Evolutionary conservation across 2,113 vertebrate genomes (phyloP).

Genomic region (Martes martes): DNA sequence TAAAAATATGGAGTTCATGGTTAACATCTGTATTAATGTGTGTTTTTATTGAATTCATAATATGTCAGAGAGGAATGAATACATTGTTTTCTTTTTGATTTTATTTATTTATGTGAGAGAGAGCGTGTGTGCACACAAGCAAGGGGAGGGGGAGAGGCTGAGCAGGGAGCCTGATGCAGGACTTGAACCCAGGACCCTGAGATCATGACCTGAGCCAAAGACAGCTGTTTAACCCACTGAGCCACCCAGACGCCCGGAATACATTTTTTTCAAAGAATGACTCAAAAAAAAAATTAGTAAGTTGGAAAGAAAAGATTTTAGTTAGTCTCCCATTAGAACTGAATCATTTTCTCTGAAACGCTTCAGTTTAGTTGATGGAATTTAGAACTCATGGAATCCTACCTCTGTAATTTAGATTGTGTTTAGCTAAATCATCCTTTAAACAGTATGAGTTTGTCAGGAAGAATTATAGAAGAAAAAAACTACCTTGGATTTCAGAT

Average conservation of each 20-base stretch:
- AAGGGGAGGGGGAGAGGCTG: no score
- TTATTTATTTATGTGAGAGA: no score
- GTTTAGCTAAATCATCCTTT: background rate
- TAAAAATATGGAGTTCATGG: background rate
- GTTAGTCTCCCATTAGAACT: background rate
- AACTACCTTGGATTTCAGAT: background rate
- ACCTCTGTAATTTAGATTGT: background rate
- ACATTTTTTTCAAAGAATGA: background rate
- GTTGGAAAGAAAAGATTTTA: conserved; percentile 12
- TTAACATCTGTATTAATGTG: background rate
- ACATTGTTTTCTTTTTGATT: background rate
- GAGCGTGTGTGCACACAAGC: no score
- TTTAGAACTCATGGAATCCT: background rate
- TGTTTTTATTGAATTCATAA: conserved; percentile 9
- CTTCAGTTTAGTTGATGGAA: background rate
- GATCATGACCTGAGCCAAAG: no score
- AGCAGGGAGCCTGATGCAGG: no score
- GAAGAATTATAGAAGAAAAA: background rate
- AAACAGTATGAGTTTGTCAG: background rate
- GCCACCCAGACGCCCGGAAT: no score
- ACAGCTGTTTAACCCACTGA: no score
- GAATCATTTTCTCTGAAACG: background rate
- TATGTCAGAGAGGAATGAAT: background rate
- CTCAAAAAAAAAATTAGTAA: background rate
- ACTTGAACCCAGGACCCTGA: no score